Evolutionary conservation across 2,113 vertebrate genomes (phyloP), one percentile per base, ranked within the genome.

Genomic region (Archilochus colubris): DNA sequence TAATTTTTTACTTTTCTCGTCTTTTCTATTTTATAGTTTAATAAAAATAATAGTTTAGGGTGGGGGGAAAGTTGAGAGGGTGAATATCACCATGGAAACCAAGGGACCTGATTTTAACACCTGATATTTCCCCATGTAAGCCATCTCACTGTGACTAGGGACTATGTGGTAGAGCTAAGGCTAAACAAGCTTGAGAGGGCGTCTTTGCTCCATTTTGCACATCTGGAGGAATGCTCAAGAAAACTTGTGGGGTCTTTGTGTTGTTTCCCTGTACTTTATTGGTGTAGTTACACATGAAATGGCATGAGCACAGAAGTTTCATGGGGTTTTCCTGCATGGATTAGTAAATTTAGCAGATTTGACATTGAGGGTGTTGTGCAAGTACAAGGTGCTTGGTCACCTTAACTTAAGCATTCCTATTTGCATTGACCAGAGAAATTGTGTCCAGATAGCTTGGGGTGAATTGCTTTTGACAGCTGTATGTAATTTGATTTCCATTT

Each of bases 401-500:
- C 59, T 7, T 76, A 80, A 74, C 50, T 91, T 79, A 82, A 88
- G 48, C 38, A 51, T 94, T 78, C 77, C 54, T 91, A 40, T 77
- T 89, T 75, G 92, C 62, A 73, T 51, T 78, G 77, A 23, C 76
- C 87, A 79, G 77, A 95, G 91, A 91, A 91, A 86, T 31, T 64
- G 75, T 76, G 63, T 93, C 67, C 76, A 77, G 72, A 70, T 62
- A 91, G 83, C 30, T 91, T 62, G 79, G 59, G 54, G 48, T 55
- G 94, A 95, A 95, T 95, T 75, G 61, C 78, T 95, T 92, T 96
- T 85, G 79, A 92, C 95, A 97, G 74, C 27, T 72, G 12, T 55
- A 63, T 79, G 78, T 91, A 88, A 76, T 88, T 84, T 7, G 18
- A 43, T 82, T 92, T 86, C 70, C 19, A 70, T 87, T 95, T 93